phyloP scores from a whole-genome alignment of 2,888 invertebrate genomes.

The Campoletis raptor region DNA sequence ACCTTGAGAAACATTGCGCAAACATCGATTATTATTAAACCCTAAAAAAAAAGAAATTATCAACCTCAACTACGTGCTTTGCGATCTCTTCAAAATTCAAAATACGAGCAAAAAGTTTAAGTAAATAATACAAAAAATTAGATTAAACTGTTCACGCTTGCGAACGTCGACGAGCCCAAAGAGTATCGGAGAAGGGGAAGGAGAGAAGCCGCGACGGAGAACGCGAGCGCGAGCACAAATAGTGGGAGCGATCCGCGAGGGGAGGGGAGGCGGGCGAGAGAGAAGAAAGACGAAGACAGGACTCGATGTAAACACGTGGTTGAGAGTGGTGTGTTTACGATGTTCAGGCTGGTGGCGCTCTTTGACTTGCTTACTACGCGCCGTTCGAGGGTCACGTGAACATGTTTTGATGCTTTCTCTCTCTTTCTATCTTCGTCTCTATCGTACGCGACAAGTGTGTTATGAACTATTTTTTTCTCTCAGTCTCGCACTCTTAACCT shows the following conservation, averaged over 20 bases:
- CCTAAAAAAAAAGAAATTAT: background rate
- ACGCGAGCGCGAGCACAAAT: conserved; percentile 38
- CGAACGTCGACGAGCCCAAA: background rate
- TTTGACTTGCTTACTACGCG: conserved; percentile 51
- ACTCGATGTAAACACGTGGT: conserved; percentile 80
- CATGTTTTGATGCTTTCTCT: conserved; percentile 78
- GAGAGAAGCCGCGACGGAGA: background rate
- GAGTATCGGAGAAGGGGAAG: background rate
- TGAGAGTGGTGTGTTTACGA: conserved; percentile 79
- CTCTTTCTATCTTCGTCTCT: conserved; percentile 23
- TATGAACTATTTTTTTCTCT: background rate
- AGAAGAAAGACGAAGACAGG: conserved; percentile 44
- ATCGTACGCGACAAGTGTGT: conserved; percentile 15
- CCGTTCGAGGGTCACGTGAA: conserved; percentile 79
- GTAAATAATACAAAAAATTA: background rate
- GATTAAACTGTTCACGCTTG: background rate
- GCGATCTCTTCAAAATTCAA: background rate
- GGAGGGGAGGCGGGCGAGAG: conserved; percentile 68
- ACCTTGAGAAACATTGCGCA: background rate
- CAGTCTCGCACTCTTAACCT: background rate
- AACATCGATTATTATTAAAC: background rate
- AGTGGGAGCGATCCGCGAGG: conserved; percentile 2
- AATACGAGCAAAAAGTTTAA: background rate
- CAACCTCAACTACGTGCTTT: background rate
- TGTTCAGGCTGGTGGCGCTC: conserved; percentile 71